Evolutionary conservation across 2,888 invertebrate species (phyloP), one percentile per base, ranked within the genome.

Genomic region (Agonopterix arenella): DNA sequence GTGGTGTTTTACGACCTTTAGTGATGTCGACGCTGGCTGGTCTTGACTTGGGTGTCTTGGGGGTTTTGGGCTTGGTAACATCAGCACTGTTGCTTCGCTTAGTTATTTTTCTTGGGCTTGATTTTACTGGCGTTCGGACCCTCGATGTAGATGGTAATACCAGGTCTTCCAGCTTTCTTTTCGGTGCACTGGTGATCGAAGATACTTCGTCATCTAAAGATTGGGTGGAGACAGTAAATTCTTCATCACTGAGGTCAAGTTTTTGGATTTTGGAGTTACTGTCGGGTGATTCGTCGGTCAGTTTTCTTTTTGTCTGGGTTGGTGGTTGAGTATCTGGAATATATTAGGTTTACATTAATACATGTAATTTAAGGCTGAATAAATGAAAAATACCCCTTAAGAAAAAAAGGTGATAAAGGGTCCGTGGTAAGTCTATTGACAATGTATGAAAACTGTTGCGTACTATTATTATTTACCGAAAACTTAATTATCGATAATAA

Each of bases 11-110:
- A 18, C 63, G 60, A 11, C 56, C 42, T 61, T 73, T 76, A 13
- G 78, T 76, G 37, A 80, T 64, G 49, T 86, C 88, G 1, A 68
- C 85, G 51, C 89, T 86, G 16, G 78, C 84, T 11, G 85, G 74
- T 59, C 85, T 63, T 1, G 75, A 66, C 64, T 78, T 84, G 2
- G 80, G 77, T 1, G 79, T 84, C 61, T 74, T 83, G 61, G 84
- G 83, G 45, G 80, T 79, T 67, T 75, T 80, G 1, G 75, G 67
- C 47, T 73, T 71, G 40, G 65, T 56, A 36, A 78, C 53, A 40
- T 88, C 85, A 9, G 66, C 79, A 53, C 89, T 89, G 56, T 83
- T 86, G 56, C 85, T 80, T 11, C 89, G 68, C 62, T 85, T 88
- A 1, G 60, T 54, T 0, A 79, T 57, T 55, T 63, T 76, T 51